Evolutionary conservation across 2,888 invertebrate species (phyloP).

Genomic region (Tipula vernalis): DNA sequence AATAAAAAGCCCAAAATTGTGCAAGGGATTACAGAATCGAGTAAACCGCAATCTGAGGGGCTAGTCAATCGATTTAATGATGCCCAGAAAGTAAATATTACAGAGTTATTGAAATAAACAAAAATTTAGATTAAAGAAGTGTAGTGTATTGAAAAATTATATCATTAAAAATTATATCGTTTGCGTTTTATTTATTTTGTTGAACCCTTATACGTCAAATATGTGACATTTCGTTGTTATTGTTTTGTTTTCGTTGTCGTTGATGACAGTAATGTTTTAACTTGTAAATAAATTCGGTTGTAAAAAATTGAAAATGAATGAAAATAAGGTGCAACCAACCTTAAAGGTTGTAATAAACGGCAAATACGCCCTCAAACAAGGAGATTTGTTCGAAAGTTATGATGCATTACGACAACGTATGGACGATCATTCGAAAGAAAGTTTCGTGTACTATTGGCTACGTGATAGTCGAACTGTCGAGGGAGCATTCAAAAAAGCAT

Average conservation of each 20-base stretch:
- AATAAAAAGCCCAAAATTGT: conserved; percentile 10
- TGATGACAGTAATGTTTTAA: not conserved
- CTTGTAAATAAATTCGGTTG: not conserved
- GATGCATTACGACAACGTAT: conserved; percentile 31
- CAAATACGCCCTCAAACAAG: conserved; percentile 28
- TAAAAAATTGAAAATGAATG: not conserved
- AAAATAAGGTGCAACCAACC: not conserved
- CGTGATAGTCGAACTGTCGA: conserved; percentile 36
- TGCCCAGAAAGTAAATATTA: conserved; percentile 25
- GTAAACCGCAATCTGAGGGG: conserved; percentile 13
- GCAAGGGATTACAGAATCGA: conserved; percentile 5
- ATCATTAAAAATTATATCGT: not conserved
- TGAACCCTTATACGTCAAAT: not conserved
- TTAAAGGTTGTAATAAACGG: conserved; percentile 13
- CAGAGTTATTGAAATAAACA: conserved; percentile 29
- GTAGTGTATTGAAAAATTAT: not conserved
- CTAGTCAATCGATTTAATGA: conserved; percentile 25
- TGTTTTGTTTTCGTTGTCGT: not conserved
- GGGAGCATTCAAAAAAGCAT: conserved; percentile 35
- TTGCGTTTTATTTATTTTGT: not conserved
- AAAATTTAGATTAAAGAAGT: conserved; percentile 8
- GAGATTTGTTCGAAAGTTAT: conserved; percentile 34
- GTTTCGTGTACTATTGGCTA: conserved; percentile 36
- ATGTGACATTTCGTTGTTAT: not conserved
- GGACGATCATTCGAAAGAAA: conserved; percentile 31